Conservation (phyloP, 2,888 invertebrate genomes). For the Hypena proboscidalis region DNA sequence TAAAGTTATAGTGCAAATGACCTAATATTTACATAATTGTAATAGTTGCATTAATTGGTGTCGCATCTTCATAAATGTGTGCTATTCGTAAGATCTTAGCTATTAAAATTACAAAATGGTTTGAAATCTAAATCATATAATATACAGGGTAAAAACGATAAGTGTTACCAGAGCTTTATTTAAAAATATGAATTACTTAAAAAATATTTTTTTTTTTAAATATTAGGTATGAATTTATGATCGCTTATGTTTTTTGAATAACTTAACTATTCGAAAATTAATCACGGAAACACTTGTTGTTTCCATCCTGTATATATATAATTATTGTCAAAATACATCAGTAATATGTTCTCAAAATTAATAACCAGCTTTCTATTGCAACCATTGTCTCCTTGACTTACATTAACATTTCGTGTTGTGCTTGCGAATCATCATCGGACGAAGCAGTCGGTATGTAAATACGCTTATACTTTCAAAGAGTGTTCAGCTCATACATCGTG, state of each 20-base stretch:
- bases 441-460: conserved; percentile 81
- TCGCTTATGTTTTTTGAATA: too few relatives aligned
- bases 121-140: not conserved
- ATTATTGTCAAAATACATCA: too few relatives aligned
- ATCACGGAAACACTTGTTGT: too few relatives aligned
- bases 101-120: too few relatives aligned
- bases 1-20: too few relatives aligned
- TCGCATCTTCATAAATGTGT: conserved; percentile 2
- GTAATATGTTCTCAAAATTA: conserved; percentile 5
- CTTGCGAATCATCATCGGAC: conserved; percentile 77
- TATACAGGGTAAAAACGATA: not conserved
- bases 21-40: too few relatives aligned
- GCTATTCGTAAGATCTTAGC: not conserved
- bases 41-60: conserved; percentile 1
- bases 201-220: too few relatives aligned
- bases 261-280: too few relatives aligned
- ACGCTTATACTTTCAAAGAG: conserved; percentile 52
- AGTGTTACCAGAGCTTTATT: too few relatives aligned
- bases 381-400: conserved; percentile 46
- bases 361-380: conserved; percentile 19
- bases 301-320: too few relatives aligned
- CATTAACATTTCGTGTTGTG: conserved; percentile 70
- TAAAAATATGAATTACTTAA: too few relatives aligned
- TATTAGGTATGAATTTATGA: too few relatives aligned
- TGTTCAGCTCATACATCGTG: conserved; percentile 52